Evolutionary conservation across 30 jellyfish, hydroid and myxozoan genomes (phyloP), one percentile per base, ranked within the genome.

Genomic region (Rhopilema esculentum): DNA sequence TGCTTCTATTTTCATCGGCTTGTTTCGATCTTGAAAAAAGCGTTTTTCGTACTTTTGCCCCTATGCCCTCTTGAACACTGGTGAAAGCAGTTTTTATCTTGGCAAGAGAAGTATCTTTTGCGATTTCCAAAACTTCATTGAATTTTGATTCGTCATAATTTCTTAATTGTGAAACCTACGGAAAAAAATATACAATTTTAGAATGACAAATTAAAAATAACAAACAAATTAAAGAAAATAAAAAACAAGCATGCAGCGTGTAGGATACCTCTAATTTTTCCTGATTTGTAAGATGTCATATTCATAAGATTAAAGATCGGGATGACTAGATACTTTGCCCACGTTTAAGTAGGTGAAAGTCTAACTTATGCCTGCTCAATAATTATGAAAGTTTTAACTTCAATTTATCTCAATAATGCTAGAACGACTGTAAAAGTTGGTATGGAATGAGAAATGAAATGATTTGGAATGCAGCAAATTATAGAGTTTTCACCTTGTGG

Each of bases 41-140:
- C 4, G n/a, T 31, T 19, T 24, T 48, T 17, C 84, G 84, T 21
- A 73, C 24, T 23, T 40, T 73, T 7, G 17, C 84, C 8, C 84
- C 84, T 6, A 73, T 29, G 17, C 84, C 84, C 64, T 73, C 84
- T 19, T 73, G 84, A 4, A 73, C 70, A 40, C 51, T 73, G 48
- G 84, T 73, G 0, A 73, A 4, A 16, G 40, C 40, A 23, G 48
- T 16, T 50, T 73, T 73, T 23, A 73, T 1, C 27, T 73, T 73
- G 20, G 84, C 8, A 48, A 33, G 50, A 16, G 69, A 73, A 7
- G 84, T 73, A 6, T 8, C 70, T 21, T 73, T 32, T 18, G 84
- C 23, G 20, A 20, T 18, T 0, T 31, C 69, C 1, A 73, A n/a
- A 28, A 73, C 1, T 30, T 73, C 64, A 50, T 73, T 19, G 26